Base-by-base conservation (phyloP, 2,797 vertebrate genomes). In the Chelon labrosus region DNA sequence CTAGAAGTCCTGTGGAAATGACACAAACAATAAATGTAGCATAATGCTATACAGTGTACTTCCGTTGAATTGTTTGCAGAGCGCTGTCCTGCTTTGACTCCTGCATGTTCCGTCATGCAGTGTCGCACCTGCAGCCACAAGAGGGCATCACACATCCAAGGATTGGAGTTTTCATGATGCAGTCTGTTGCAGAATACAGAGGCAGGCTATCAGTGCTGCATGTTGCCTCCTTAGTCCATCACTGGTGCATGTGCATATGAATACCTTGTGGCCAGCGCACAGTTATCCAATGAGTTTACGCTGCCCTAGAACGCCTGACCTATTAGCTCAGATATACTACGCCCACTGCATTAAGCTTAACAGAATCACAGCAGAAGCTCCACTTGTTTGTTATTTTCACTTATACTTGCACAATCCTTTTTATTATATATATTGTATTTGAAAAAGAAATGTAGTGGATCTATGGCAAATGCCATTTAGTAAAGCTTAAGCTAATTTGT, bases 21-120 rank as follows among this genome's bases (percentile, higher is more conserved):
- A 84, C 60, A 67, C 71, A 50, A 63, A 78, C 63, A 93, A 91
- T 92, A 91, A 93, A 92, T 80, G 51, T 83, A 53, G 72, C 80
- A 50, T 61, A 67, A 53, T 75, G 60, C 31, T 17, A 39, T 17
- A 7, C 38, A 51, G 37, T 58, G 0, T 63, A 14, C 71, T 22
- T 17, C n/a, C 31, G 31, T 31, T 31, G 31, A 31, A 8, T 76
- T 66, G 27, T 49, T 65, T 62, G 35, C 11, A 38, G 47, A 27
- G 39, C 16, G 63, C 14, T 39, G 46, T 31, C 61, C 14, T 22
- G 41, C 19, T 62, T 27, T 51, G 17, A 61, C 12, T 42, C 39
- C 3, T 35, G 47, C 14, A 35, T 1, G 11, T 37, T 70, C 39
- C 65, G 44, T 25, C 25, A 54, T 64, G 42, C 37, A 41, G 16